Evolutionary conservation across 2,113 vertebrate species (phyloP).

Genomic region (Scytalopus superciliaris): DNA sequence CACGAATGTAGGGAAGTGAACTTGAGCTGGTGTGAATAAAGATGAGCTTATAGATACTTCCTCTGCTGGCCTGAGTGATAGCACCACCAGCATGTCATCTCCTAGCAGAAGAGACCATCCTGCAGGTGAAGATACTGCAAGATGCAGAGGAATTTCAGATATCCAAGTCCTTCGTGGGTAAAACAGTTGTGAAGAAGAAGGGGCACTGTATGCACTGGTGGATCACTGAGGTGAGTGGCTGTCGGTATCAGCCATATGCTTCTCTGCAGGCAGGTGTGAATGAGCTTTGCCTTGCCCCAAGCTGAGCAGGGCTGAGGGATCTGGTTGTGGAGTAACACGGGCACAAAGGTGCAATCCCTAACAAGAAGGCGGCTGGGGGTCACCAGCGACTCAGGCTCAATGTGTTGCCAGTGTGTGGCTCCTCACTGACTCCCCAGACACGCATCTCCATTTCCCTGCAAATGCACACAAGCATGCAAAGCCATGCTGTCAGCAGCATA

Average conservation of each 20-base stretch:
- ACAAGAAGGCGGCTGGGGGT: background rate
- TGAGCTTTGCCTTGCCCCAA: background rate
- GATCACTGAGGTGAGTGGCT: background rate
- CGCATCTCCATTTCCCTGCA: background rate
- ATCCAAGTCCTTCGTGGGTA: accelerated
- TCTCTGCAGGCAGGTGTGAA: background rate
- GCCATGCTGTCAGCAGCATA: background rate
- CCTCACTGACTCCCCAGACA: background rate
- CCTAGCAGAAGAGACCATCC: background rate
- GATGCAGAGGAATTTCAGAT: no score
- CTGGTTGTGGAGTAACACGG: accelerated
- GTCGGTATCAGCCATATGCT: background rate
- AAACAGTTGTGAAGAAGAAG: background rate
- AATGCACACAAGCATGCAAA: background rate
- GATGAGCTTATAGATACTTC: background rate
- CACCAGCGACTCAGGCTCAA: background rate
- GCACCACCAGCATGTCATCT: background rate
- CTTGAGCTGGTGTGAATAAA: background rate
- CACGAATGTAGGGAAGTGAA: background rate
- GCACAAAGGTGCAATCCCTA: background rate
- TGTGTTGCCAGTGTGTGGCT: background rate
- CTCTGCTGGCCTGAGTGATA: background rate
- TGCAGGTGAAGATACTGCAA: background rate
- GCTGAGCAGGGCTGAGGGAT: background rate
- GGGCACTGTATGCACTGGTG: background rate